Base-by-base conservation (phyloP, 1,140 invertebrate species). In the Aphidius gifuensis region DNA sequence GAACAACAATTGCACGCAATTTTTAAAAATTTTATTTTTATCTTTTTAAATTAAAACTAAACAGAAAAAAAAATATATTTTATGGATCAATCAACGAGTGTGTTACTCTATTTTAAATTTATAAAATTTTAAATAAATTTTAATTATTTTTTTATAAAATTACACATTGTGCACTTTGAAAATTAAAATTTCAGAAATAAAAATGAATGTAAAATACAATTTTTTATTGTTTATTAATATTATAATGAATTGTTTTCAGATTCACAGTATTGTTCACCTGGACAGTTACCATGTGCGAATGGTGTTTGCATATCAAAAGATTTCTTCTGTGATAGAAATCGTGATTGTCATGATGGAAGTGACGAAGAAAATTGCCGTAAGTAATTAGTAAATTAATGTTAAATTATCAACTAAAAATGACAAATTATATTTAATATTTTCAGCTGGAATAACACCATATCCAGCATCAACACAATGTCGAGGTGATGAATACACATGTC, bases 351-450 rank as follows among this genome's bases (percentile, higher is more conserved):
- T n/a, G 90, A 92, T 71, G 83, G 77, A 64, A 88, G 87, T 49
- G 91, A 93, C 68, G 89, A 91, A 77, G 71, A 69, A 6, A 80
- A 88, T 68, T 90, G 88, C 78, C 78, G 88, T 89, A 82, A 87
- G 86, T 82, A 71, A 50, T 42, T 51, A 53, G 32, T 39, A 32
- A 23, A 23, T 44, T 8, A 54, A 23, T 16, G 16, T 16, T 16
- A 16, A 16, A 16, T 16, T 16, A 16, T 16, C 0, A 16, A 16
- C 16, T 16, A 16, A 16, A 16, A 16, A 16, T 16, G 16, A 16
- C 1, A 16, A 16, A 16, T 16, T 16, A 16, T 16, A 16, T 16
- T 16, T 16, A 16, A 16, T 16, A 16, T 16, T 16, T 16, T 16
- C 16, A 16, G 74, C 68, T 9, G 56, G 68, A 8, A 53, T 2